Evolutionary conservation across 2,888 invertebrate genomes (phyloP).

Genomic region (Caenorhabditis uteleia): DNA sequence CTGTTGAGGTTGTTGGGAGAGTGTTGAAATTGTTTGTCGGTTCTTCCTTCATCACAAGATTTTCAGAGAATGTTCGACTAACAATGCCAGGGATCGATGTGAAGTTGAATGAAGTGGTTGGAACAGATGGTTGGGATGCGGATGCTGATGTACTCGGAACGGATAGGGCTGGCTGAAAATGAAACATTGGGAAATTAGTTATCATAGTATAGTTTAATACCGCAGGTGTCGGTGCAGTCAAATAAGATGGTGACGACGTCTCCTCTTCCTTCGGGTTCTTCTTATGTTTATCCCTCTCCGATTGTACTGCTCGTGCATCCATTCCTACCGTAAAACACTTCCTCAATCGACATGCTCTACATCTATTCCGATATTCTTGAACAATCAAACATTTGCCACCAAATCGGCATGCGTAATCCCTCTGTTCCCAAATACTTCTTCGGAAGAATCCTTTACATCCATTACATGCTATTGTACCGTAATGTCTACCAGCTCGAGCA

Average conservation of each 20-base stretch:
- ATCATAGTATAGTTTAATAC: no score
- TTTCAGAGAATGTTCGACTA: conserved; percentile 21
- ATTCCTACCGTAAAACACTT: conserved; percentile 60
- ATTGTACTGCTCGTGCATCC: conserved; percentile 61
- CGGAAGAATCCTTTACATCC: conserved; percentile 51
- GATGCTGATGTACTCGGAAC: conserved; percentile 2
- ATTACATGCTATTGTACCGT: conserved; percentile 60
- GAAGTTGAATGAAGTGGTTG: neutral
- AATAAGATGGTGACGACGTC: neutral
- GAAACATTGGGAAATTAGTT: neutral
- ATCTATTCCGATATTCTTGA: conserved; percentile 60
- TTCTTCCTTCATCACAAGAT: conserved; percentile 18
- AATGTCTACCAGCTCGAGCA: conserved; percentile 55
- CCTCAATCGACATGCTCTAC: conserved; percentile 52
- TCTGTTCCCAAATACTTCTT: conserved; percentile 58
- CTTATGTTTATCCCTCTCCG: conserved; percentile 62
- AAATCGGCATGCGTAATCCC: conserved; percentile 58
- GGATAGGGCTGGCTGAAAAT: neutral
- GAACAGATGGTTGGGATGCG: neutral
- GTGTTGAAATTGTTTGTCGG: neutral
- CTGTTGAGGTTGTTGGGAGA: neutral
- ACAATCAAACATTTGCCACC: conserved; percentile 60
- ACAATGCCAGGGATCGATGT: conserved; percentile 1
- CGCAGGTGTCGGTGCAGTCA: no score
- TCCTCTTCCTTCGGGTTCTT: conserved; percentile 45